Base-by-base conservation (phyloP, 2,888 invertebrate species). In the Philhelius pedissequus region DNA sequence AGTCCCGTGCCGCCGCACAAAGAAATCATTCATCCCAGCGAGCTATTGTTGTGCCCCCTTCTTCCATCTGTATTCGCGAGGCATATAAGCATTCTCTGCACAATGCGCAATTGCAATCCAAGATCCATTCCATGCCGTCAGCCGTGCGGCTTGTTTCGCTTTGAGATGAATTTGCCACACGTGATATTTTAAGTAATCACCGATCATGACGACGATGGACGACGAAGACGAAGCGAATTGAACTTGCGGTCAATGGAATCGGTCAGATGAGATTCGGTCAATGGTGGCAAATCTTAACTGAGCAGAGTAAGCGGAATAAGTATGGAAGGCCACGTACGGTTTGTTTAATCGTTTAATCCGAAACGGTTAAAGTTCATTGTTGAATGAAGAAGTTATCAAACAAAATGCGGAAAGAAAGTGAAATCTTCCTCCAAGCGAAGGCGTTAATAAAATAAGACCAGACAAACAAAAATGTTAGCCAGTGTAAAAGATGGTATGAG, bases 141-240 rank as follows among this genome's bases (percentile, higher is more conserved):
- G 62, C 80, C 43, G 64, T 76, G 81, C 69, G 30, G 70, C 70
- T 54, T 27, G 62, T 70, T 38, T 62, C 20, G 58, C 70, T 60
- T 48, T 45, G 66, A 82, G 77, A 77, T 82, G 82, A 82, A 82
- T 82, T 82, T 73, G 82, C 82, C 82, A 82, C 82, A 82, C 77
- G 82, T 82, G 82, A 82, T 82, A 82, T 82, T 82, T 82, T 82
- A 82, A 82, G 82, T 77, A 77, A 82, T 77, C 82, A 77, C 68
- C 68, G 77, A 82, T 77, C 82, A 77, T 82, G 76, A 77, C 56
- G 66, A 35, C 32, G 15, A 1, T 25, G 48, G 80, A 70, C 52
- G 70, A 18, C 45, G 68, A 68, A 45, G 62, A 73, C 77, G 62
- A 73, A 82, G 52, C 73, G 54, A 77, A 66, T 62, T 82, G 82